Evolutionary conservation across 2,888 invertebrate genomes (phyloP), one percentile per base, ranked within the genome.

Genomic region (Euplexia lucipara): DNA sequence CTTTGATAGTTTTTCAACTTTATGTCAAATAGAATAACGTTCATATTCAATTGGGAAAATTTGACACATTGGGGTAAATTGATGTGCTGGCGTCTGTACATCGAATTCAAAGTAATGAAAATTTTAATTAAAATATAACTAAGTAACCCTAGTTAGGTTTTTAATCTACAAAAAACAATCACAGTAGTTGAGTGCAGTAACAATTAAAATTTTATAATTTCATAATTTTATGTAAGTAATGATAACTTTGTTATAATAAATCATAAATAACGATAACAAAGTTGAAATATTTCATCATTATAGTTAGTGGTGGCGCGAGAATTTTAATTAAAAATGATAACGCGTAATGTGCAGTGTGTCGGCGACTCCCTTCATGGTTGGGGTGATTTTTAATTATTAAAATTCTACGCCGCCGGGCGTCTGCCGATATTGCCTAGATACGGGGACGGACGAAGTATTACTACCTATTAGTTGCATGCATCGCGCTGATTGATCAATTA

Each of bases 321-420:
- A 88, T 87, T 90, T 92, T 92, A 92, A 92, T 92, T 93, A 93
- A 95, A 94, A 94, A 90, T 93, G 91, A 92, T 93, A 93, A 91
- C 91, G 88, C 85, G 88, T 92, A 91, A 93, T 92, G 90, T 91
- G 88, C 91, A 88, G 68, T 75, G 88, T 90, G 81, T 79, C 66
- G 69, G 86, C 66, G 69, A 86, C 85, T 88, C 90, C 91, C 89
- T 86, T 75, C 71, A 79, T 81, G 84, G 88, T 83, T 88, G 91
- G 94, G 94, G 94, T 91, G 94, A 92, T 94, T 95, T 95, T 95
- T 94, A 94, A 94, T 95, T 93, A 94, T 94, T 94, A 94, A 93
- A 94, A 92, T 92, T 94, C 91, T 92, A 91, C 92, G 92, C 93
- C 90, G 85, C 73, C 87, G 88, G n/a, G 90, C 90, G 86, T 87